Conservation (phyloP, 1,140 invertebrate genomes). For the Drosophila obscura region DNA sequence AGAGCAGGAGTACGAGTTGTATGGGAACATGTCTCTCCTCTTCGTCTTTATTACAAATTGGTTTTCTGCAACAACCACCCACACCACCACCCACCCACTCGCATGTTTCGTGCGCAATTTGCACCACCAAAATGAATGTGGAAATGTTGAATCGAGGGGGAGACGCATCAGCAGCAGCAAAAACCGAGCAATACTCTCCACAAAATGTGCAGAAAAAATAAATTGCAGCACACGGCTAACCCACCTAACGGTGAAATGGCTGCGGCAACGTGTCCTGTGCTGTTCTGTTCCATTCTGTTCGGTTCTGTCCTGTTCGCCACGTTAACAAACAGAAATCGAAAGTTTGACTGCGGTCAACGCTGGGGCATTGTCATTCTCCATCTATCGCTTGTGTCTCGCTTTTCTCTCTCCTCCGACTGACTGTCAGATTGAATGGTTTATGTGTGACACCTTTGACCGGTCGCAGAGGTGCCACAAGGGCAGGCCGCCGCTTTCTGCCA, state of each 20-base stretch:
- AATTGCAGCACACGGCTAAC: slow-evolving; percentile 56
- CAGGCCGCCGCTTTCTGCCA: slow-evolving; percentile 31
- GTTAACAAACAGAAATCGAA: slow-evolving; percentile 80
- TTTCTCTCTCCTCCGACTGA: slow-evolving; percentile 15
- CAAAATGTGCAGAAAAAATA: slow-evolving; percentile 30
- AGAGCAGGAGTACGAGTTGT: slow-evolving; percentile 31
- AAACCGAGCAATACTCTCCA: slow-evolving; percentile 24
- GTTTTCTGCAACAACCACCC: slow-evolving; percentile 75
- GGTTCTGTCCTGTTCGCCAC: slow-evolving; percentile 43
- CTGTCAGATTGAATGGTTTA: slow-evolving; percentile 82
- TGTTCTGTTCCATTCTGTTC: background rate
- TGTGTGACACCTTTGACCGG: slow-evolving; percentile 79
- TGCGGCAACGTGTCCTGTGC: slow-evolving; percentile 61
- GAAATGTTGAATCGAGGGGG: slow-evolving; percentile 9
- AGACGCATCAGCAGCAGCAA: slow-evolving; percentile 27
- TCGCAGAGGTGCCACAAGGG: slow-evolving; percentile 41
- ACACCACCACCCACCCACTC: slow-evolving; percentile 40
- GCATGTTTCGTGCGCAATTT: slow-evolving; percentile 78
- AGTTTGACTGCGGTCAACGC: slow-evolving; percentile 71
- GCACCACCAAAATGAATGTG: slow-evolving; percentile 73
- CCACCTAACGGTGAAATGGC: slow-evolving; percentile 29
- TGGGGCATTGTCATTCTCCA: slow-evolving; percentile 49
- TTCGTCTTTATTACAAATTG: slow-evolving; percentile 81
- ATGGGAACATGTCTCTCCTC: slow-evolving; percentile 58
- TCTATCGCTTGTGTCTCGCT: slow-evolving; percentile 19